Conservation (phyloP, 2,888 invertebrate genomes). For the Conomelus anceps region DNA sequence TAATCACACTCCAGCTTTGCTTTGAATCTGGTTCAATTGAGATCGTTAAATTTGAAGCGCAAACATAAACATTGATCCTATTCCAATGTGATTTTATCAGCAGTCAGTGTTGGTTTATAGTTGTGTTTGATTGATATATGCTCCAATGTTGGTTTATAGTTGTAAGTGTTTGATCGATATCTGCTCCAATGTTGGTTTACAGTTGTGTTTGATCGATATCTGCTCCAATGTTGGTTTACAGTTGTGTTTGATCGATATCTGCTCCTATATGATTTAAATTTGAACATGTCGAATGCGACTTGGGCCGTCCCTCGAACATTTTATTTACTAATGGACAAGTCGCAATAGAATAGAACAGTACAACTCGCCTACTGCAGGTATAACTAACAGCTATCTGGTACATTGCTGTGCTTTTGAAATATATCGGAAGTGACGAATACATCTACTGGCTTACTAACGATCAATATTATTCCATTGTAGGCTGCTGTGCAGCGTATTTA, state of each 20-base stretch:
- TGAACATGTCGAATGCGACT: neutral
- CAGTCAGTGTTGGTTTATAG: neutral
- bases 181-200: no score
- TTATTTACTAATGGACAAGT: neutral
- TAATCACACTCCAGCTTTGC: neutral
- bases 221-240: no score
- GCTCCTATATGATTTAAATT: neutral
- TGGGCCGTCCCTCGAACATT: neutral
- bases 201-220: neutral
- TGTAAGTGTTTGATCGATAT: no score
- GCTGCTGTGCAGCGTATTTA: neutral
- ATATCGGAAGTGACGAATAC: neutral
- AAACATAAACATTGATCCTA: neutral
- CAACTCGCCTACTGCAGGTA: neutral
- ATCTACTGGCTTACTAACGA: neutral
- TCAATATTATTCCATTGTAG: neutral
- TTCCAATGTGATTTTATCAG: neutral
- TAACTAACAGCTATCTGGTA: neutral
- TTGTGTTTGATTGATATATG: neutral
- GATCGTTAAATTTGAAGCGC: neutral
- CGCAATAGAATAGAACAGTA: neutral
- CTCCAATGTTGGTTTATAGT: no score
- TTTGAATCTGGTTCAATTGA: neutral
- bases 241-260: no score
- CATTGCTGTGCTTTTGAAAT: neutral